phyloP scores from a whole-genome alignment of 2,888 invertebrate genomes.

The Tenthredo notha region DNA sequence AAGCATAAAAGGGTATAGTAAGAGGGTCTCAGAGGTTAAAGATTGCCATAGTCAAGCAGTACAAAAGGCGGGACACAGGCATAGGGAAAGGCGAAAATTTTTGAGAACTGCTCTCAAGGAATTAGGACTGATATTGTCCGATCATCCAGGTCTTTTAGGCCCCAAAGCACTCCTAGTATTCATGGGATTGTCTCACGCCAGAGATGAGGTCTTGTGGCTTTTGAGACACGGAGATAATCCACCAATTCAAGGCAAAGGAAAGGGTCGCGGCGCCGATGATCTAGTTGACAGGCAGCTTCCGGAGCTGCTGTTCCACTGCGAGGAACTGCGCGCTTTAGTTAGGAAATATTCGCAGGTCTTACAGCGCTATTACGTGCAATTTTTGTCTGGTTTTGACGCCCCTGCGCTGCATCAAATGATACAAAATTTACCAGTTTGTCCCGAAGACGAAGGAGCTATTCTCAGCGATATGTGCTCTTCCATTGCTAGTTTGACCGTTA shows the following conservation, averaged over 20 bases:
- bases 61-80: conserved; percentile 94
- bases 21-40: conserved; percentile 96
- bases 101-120: conserved; percentile 97
- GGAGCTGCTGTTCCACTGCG: conserved; percentile 98
- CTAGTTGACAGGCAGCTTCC: conserved; percentile 97
- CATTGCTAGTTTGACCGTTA: conserved; percentile 91
- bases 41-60: conserved; percentile 95
- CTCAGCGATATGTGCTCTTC: conserved; percentile 95
- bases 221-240: conserved; percentile 98
- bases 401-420: conserved; percentile 92
- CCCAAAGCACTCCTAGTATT: conserved; percentile 98
- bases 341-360: conserved; percentile 98
- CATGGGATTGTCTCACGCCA: conserved; percentile 96
- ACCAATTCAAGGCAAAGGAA: conserved; percentile 89
- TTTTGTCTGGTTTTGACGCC: conserved; percentile 97
- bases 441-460: conserved; percentile 97
- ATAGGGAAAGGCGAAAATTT: conserved; percentile 97
- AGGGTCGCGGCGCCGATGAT: conserved; percentile 94
- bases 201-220: conserved; percentile 99
- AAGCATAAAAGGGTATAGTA: conserved; percentile 95
- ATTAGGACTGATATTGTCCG: conserved; percentile 95
- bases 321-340: conserved; percentile 96
- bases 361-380: conserved; percentile 98
- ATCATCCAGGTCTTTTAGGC: conserved; percentile 98
- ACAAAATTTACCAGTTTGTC: conserved; percentile 90